Base-by-base conservation (phyloP, 2,888 invertebrate species). In the Branchinecta sandiegonensis region DNA sequence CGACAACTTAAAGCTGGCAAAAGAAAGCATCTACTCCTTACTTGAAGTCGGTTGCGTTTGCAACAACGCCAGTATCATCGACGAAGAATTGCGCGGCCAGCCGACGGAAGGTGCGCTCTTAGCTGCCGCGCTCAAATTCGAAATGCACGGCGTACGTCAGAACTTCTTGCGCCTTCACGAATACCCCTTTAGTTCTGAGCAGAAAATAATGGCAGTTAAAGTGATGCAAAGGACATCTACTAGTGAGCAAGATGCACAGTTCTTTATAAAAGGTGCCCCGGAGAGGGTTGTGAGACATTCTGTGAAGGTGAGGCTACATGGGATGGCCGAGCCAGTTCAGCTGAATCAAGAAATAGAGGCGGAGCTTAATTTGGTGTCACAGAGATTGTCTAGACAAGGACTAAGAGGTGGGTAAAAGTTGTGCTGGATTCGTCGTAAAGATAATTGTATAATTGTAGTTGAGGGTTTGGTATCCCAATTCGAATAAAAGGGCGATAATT, bases 151-250 rank as follows among this genome's bases (percentile, higher is more conserved):
- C 67, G 81, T 88, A 0, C 79, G 86, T 1, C 90, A 93, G 46
- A 85, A 88, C 69, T 94, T 89, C 77, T 83, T 88, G 0, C 82
- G 94, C 66, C 80, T 94, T 11, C 90, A 95, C 76, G 99, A 99
- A 78, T 90, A 90, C 81, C 97, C 99, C 0, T 99, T 99, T 79
- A 90, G 87, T 74, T 96, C 96, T 0, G 99, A 99, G 75, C 92
- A 93, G 71, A 99, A 97, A 80, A 91, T 93, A 86, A 99, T 99
- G 99, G 91, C 93, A 7, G 96, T 99, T 46, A 92, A 90, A 17
- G 56, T 10, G 56, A 56, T 14, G 17, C 56, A n/a, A 56, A 17
- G 14, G n/a, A 56, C 14, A 8, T 56, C 56, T 14, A 14, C 56
- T 10, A 14, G 14, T 12, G 12, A 12, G 13, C 65, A 69, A 50